Base-by-base conservation (phyloP, 2,113 vertebrate genomes). In the Otocyon megalotis region DNA sequence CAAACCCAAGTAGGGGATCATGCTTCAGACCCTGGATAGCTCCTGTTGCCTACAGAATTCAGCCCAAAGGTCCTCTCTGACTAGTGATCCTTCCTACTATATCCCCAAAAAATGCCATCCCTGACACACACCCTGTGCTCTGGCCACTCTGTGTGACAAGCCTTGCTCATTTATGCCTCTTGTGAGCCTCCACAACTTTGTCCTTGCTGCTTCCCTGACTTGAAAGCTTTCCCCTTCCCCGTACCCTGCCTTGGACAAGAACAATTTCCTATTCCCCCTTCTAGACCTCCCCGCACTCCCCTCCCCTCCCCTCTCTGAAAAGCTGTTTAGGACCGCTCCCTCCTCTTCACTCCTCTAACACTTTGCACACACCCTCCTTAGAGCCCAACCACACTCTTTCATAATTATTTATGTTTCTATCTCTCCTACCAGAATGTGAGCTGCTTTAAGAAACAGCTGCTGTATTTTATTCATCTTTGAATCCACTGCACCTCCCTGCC, bases 381-480 rank as follows among this genome's bases (percentile, higher is more conserved):
- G 10, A 2, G 26, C 69, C 81, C 95, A 71, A 85, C 69, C 90
- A 97, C 24, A 58, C 16, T 80, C 62, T 67, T 96, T 54, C 60
- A 71, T 72, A 93, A 96, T 90, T 97, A 96, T 92, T 97, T 94
- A 88, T 92, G 92, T 86, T 94, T 81, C 80, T 93, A 32, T 69
- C 80, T 90, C 80, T 48, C 48, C 63, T 92, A 43, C 56, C 92
- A 95, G 92, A 93, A 95, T 89, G 77, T 62, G 71, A 93, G 63
- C 72, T 88, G 32, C 93, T 95, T 94, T 56, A 24, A 81, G 88
- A 87, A 90, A 69, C 6, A 69, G 26, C 67, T 30, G 60, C 92
- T 95, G 76, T 95, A 88, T 97, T 96, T 98, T 96, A 97, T 96
- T 97, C 93, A 97, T 96, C 76, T 90, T 83, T 92, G 87, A 96